Evolutionary conservation across 1,140 invertebrate genomes (phyloP).

Genomic region (Adelges cooleyi): DNA sequence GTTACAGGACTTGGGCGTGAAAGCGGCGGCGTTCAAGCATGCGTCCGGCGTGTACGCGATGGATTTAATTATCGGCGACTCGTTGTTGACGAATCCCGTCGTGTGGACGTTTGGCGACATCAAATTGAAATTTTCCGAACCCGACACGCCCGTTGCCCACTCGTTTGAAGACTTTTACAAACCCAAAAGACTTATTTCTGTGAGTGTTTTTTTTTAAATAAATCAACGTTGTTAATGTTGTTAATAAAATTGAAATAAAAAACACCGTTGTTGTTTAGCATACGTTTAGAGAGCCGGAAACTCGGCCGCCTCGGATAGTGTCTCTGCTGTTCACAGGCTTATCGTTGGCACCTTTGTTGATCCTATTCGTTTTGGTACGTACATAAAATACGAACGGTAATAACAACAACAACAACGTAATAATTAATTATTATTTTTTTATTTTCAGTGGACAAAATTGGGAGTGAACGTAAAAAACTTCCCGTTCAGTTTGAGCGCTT

Average conservation of each 20-base stretch:
- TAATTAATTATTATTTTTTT: neutral
- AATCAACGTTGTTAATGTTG: neutral
- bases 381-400: neutral
- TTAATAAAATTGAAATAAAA: slow-evolving; percentile 12
- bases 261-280: slow-evolving; percentile 60
- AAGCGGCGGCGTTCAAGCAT: slow-evolving; percentile 67
- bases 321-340: slow-evolving; percentile 84
- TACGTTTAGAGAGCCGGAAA: slow-evolving; percentile 83
- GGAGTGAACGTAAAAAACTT: slow-evolving; percentile 83
- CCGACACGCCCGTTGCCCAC: slow-evolving; percentile 35
- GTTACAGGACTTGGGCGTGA: slow-evolving; percentile 62
- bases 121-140: slow-evolving; percentile 54
- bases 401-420: neutral
- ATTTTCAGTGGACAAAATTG: slow-evolving; percentile 67
- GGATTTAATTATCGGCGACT: slow-evolving; percentile 81
- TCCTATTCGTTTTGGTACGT: slow-evolving; percentile 66
- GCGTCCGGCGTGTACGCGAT: slow-evolving; percentile 69
- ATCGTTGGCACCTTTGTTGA: slow-evolving; percentile 65
- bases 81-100: slow-evolving; percentile 77
- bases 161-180: slow-evolving; percentile 37
- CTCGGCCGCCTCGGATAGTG: slow-evolving; percentile 70
- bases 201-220: slow-evolving; percentile 37
- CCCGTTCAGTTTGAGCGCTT: slow-evolving; percentile 59
- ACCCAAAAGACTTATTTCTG: slow-evolving; percentile 73
- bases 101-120: slow-evolving; percentile 72